Percentiles rank a stretch among this genome's conserved stretches.
These are phyloP conservation scores for Zaprionus gabonicus DNA, from an alignment of 1,140 invertebrate genomes.

Conservation along the genomic window DNA sequence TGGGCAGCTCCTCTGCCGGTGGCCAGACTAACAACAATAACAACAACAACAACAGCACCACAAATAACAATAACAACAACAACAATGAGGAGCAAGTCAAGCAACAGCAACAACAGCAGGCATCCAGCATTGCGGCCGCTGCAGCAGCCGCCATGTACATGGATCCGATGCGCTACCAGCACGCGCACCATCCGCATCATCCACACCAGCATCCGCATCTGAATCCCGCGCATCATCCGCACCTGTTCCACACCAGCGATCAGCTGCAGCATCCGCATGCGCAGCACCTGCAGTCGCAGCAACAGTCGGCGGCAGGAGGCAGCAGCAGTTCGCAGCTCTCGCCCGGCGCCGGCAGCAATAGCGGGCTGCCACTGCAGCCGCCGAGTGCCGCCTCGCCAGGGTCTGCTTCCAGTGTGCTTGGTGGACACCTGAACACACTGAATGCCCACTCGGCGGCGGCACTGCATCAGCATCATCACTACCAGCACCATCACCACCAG, in stretches of 20 bases:
- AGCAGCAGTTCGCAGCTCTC: conserved; percentile 74
- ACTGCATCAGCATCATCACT: conserved; percentile 78
- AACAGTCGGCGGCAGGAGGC: conserved; percentile 37
- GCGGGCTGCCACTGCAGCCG: conserved; percentile 69
- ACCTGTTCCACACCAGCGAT: conserved; percentile 83
- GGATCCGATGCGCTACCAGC: conserved; percentile 84
- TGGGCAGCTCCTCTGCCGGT: conserved; percentile 69
- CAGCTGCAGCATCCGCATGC: conserved; percentile 77
- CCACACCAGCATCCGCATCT: conserved; percentile 82
- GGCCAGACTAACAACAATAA: conserved; percentile 74
- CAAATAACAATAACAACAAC: conserved; percentile 65
- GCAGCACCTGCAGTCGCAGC: conserved; percentile 51
- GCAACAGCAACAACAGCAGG: conserved; percentile 73
- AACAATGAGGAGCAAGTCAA: conserved; percentile 69
- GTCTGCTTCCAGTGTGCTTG: conserved; percentile 68
- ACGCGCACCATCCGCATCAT: conserved; percentile 80
- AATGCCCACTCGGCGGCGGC: conserved; percentile 66
- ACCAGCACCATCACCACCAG: conserved; percentile 80
- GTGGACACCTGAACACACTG: conserved; percentile 62
- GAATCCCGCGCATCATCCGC: conserved; percentile 84
- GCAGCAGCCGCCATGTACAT: conserved; percentile 84
- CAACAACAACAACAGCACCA: conserved; percentile 61
- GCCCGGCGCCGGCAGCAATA: conserved; percentile 72
- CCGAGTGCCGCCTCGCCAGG: conserved; percentile 73
- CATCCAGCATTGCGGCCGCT: conserved; percentile 81